Evolutionary conservation across 37 sponge, comb jelly and placozoan species (phyloP).

Genomic region (Cliona cf. orientalis): DNA sequence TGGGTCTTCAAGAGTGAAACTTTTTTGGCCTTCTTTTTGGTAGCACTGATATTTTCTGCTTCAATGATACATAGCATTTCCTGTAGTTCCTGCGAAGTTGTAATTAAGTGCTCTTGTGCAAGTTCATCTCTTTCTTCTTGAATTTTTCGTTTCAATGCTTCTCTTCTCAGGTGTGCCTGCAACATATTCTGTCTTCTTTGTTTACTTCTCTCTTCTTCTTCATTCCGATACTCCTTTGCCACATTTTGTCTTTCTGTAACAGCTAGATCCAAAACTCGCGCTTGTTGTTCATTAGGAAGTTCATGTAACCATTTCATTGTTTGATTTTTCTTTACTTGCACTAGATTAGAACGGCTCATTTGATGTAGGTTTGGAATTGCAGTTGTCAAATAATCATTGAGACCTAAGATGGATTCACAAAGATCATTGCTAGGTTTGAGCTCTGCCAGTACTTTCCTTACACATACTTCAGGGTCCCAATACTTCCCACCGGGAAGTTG

Average conservation of each 20-base stretch:
- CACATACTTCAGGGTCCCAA: no score
- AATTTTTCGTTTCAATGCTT: no score
- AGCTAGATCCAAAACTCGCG: conserved; percentile 18
- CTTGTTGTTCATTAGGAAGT: not conserved
- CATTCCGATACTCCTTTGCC: not conserved
- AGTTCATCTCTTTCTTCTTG: no score
- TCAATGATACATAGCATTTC: conserved; percentile 12
- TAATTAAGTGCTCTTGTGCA: conserved; percentile 16
- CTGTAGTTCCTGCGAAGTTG: conserved; percentile 1
- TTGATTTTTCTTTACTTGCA: conserved; percentile 33
- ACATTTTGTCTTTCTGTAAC: conserved; percentile 8
- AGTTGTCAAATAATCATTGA: conserved; percentile 42
- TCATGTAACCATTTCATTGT: not conserved
- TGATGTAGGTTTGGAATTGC: conserved; percentile 49
- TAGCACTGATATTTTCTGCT: not conserved
- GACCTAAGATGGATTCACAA: conserved; percentile 32
- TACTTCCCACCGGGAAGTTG: no score
- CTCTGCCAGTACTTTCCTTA: not conserved
- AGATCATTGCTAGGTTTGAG: conserved; percentile 40
- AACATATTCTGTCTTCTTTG: conserved; percentile 13
- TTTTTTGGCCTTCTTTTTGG: conserved; percentile 7
- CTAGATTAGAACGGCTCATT: conserved; percentile 18
- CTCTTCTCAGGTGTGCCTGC: conserved; percentile 14
- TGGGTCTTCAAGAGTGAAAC: conserved; percentile 16
- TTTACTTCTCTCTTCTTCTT: not conserved